Evolutionary conservation across 2,797 vertebrate species (phyloP).

Genomic region (Leucoraja ocellata): DNA sequence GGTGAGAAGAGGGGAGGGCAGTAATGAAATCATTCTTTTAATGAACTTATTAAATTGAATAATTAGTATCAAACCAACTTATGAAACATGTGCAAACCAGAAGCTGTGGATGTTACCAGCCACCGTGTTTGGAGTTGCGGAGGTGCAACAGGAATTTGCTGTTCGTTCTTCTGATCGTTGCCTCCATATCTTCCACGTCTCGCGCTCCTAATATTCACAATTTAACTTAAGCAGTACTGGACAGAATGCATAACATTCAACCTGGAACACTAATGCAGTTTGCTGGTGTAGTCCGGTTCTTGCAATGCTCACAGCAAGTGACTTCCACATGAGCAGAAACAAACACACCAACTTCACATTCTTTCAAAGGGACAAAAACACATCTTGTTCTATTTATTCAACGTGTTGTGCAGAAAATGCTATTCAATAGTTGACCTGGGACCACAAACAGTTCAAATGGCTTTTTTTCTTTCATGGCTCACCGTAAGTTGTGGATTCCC

Average conservation of each 20-base stretch:
- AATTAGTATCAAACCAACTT: slow-evolving; percentile 41
- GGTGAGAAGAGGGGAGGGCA: no score
- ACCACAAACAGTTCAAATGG: slow-evolving; percentile 23
- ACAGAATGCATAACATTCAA: neutral
- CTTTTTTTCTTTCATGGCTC: slow-evolving; percentile 6
- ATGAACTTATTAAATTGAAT: slow-evolving; percentile 41
- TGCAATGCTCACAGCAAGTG: neutral
- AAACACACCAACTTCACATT: slow-evolving; percentile 7
- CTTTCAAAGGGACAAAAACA: slow-evolving; percentile 1
- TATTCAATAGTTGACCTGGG: neutral
- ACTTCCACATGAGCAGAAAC: neutral
- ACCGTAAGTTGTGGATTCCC: slow-evolving; percentile 8
- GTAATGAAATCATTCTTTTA: neutral
- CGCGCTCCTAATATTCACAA: neutral
- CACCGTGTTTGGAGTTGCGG: neutral
- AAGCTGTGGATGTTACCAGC: slow-evolving; percentile 48
- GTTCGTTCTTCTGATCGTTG: neutral
- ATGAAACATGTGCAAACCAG: slow-evolving; percentile 60
- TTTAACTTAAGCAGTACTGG: neutral
- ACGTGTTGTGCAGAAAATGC: slow-evolving; percentile 23
- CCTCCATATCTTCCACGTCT: neutral
- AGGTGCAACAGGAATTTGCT: neutral
- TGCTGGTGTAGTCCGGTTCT: neutral
- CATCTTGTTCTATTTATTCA: slow-evolving; percentile 27
- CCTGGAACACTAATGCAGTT: neutral